phyloP scores from a whole-genome alignment of 2,797 vertebrate species.

The Zenarchopterus dispar region DNA sequence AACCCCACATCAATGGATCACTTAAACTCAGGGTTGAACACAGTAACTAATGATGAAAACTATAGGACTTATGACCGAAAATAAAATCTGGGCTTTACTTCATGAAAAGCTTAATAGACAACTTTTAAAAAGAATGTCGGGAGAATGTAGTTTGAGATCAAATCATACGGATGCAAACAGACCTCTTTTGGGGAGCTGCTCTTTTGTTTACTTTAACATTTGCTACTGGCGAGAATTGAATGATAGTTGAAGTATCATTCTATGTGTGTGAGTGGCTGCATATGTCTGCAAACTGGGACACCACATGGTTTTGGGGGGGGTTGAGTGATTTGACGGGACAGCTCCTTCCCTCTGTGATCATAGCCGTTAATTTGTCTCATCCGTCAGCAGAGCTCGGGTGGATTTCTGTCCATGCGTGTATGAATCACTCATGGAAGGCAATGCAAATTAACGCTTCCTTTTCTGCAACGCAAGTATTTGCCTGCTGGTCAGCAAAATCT shows the following conservation, averaged over 20 bases:
- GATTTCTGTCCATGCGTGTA: slow-evolving; percentile 55
- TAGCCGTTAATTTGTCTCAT: slow-evolving; percentile 73
- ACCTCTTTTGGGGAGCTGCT: not conserved
- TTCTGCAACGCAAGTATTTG: slow-evolving; percentile 41
- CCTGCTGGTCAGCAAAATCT: slow-evolving; percentile 38
- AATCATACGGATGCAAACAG: no score
- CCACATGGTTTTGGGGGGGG: slow-evolving; percentile 36
- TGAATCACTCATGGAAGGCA: slow-evolving; percentile 47
- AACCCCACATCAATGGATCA: no score
- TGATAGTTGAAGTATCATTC: not conserved
- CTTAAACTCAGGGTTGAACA: no score
- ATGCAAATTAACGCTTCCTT: slow-evolving; percentile 51
- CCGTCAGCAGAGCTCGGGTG: slow-evolving; percentile 63
- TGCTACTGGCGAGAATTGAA: not conserved
- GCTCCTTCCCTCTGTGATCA: slow-evolving; percentile 65
- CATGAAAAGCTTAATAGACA: no score
- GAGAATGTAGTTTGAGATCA: not conserved
- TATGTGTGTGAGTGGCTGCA: not conserved
- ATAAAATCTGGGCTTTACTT: no score
- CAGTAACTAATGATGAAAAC: no score
- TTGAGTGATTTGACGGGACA: slow-evolving; percentile 61
- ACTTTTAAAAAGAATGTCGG: no score
- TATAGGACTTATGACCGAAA: no score
- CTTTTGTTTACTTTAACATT: slow-evolving; percentile 6
- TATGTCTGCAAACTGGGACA: not conserved